Percentiles rank a stretch among this genome's conserved stretches.
These are phyloP conservation scores for Caenorhabditis sp. DNA, from an alignment of 2,888 invertebrate species.

Conservation along the genomic window DNA sequence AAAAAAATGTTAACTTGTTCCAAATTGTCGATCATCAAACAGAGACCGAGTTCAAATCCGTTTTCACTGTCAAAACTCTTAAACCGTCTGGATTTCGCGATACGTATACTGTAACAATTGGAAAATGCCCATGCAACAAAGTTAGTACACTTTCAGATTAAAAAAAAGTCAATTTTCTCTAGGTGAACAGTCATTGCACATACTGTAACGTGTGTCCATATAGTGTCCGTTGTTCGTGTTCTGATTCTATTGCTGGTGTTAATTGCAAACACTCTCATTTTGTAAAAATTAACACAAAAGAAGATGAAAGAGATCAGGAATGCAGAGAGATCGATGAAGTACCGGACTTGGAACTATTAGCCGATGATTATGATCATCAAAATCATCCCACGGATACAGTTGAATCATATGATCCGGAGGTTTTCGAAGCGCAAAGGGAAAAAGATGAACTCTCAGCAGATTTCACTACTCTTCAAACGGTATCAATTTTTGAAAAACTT, in stretches of 20 bases:
- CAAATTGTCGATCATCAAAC: not conserved
- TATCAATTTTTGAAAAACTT: not conserved
- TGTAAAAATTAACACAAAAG: not conserved
- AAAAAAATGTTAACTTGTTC: not conserved
- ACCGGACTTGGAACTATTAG: too few relatives aligned
- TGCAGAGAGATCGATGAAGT: too few relatives aligned
- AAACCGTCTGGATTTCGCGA: not conserved
- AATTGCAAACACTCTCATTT: not conserved
- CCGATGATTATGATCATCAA: too few relatives aligned
- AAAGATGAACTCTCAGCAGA: not conserved
- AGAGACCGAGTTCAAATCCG: too few relatives aligned
- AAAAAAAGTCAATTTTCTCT: not conserved
- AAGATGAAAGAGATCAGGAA: too few relatives aligned
- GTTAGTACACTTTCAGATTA: not conserved
- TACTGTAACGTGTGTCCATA: not conserved
- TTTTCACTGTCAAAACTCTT: too few relatives aligned
- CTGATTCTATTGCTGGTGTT: not conserved
- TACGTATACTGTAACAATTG: not conserved
- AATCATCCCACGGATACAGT: too few relatives aligned
- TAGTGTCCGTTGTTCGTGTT: not conserved
- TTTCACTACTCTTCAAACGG: not conserved
- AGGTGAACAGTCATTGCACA: not conserved
- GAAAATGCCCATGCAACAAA: not conserved
- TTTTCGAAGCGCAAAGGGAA: too few relatives aligned
- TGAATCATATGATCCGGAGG: too few relatives aligned